phyloP scores from a whole-genome alignment of 2,113 vertebrate genomes.

The Campylomormyrus tamandua region DNA sequence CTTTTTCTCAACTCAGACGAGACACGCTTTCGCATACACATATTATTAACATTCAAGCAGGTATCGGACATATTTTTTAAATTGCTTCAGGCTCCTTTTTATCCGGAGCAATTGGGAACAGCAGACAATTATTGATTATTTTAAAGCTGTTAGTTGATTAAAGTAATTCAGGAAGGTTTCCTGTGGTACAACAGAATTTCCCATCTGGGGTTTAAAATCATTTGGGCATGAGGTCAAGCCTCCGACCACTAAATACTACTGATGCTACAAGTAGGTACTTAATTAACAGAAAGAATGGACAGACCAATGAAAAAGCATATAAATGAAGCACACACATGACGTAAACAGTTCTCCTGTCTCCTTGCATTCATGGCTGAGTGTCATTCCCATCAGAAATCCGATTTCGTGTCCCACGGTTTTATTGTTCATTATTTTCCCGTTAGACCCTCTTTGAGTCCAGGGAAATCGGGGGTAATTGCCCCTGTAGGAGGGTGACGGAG shows the following conservation, averaged over 20 bases:
- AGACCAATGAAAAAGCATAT: background rate
- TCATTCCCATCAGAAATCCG: background rate
- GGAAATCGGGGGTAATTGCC: background rate
- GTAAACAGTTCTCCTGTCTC: background rate
- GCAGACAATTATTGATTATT: constrained; percentile 1
- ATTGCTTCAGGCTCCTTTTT: background rate
- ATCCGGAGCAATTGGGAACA: background rate
- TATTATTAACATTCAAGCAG: background rate
- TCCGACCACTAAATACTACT: background rate
- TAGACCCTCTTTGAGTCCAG: background rate
- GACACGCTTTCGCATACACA: background rate
- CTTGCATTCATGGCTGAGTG: background rate
- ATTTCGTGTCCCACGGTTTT: background rate
- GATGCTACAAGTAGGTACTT: background rate
- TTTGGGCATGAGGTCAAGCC: background rate
- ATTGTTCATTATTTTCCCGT: background rate
- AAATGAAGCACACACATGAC: background rate
- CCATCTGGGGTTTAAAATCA: background rate
- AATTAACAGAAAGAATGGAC: background rate
- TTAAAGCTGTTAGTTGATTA: background rate
- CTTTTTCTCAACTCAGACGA: background rate
- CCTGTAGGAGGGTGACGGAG: background rate
- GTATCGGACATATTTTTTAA: constrained; percentile 1
- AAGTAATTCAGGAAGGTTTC: background rate
- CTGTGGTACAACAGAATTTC: background rate